Base-by-base conservation (phyloP, 2,113 vertebrate species). In the Myrmecophaga tridactyla region DNA sequence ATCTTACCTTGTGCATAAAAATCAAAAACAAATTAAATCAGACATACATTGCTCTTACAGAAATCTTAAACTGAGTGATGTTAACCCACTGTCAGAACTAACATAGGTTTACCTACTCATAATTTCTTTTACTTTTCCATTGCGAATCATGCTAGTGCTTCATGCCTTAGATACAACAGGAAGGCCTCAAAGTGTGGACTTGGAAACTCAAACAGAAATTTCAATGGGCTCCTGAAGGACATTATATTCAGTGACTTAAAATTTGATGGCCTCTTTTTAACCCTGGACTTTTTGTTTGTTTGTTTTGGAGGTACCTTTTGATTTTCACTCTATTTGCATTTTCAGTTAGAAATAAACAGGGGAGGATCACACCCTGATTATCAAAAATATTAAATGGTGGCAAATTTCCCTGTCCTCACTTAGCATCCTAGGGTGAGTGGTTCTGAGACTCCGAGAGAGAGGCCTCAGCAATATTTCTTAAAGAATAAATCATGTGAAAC, bases 41-140 rank as follows among this genome's bases (percentile, higher is more conserved):
- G 72, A 89, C n/a, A 29, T n/a, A 41, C 8, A 20, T 29, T 65
- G 21, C 13, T 90, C 69, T 92, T 90, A 41, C 6, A 63, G 48
- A 36, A 94, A 70, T 88, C 67, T 90, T 90, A 96, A 95, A 88
- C 87, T 67, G 60, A 78, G 31, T 56, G 77, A 34, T 83, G 73
- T 76, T 53, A 75, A 53, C 31, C 41, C 48, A 70, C 86, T 82
- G 86, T 93, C 86, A 70, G 81, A 96, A 90, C 82, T 69, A 95
- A 96, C 89, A 77, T 90, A 77, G 53, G 72, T 94, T 96, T 89
- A 77, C 91, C 67, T 90, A 46, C 73, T 76, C 58, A 53, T 83
- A 89, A 96, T 89, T 97, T 77, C 83, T 96, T 96, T 95, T 91
- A 92, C 80, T 92, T 75, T 84, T 76, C 89, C 73, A 87, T 46